These are phyloP conservation scores for Wasmannia auropunctata DNA, from an alignment of 1,140 invertebrate species.

Conservation along the genomic window DNA sequence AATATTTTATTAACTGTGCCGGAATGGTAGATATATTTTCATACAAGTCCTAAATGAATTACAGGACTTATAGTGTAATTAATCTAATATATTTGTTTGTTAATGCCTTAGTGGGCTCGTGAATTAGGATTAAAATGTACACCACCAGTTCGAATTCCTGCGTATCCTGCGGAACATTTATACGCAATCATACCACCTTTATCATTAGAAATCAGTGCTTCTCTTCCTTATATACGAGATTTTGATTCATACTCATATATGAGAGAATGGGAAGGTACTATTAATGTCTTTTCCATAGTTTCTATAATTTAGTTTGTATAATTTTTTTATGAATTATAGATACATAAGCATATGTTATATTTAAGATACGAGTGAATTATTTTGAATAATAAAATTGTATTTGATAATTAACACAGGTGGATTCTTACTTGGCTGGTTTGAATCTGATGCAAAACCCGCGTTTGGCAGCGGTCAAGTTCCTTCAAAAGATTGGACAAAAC, in stretches of 20 bases:
- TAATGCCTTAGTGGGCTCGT: constrained; percentile 87
- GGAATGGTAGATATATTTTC: constrained; percentile 87
- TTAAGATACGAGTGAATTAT: neutral
- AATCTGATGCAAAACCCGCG: constrained; percentile 88
- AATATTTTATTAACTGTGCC: constrained; percentile 91
- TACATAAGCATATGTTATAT: neutral
- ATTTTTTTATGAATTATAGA: neutral
- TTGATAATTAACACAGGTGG: constrained; percentile 78
- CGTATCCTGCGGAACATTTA: constrained; percentile 90
- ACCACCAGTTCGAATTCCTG: constrained; percentile 89
- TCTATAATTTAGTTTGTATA: neutral
- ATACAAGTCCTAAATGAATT: neutral
- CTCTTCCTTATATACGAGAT: constrained; percentile 88
- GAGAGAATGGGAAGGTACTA: constrained; percentile 85
- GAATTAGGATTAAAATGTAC: constrained; percentile 88
- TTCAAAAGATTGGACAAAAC: constrained; percentile 86
- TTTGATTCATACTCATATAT: constrained; percentile 90
- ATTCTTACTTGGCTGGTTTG: constrained; percentile 90
- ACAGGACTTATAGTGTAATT: neutral
- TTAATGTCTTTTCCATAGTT: neutral
- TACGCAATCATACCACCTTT: constrained; percentile 88
- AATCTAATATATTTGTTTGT: constrained; percentile 28
- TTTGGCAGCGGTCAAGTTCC: constrained; percentile 87
- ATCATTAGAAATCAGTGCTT: constrained; percentile 69
- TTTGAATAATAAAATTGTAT: neutral